These are phyloP conservation scores for Ephydatia muelleri DNA, from an alignment of 37 sponge, comb jelly and placozoan genomes.

Conservation along the genomic window DNA sequence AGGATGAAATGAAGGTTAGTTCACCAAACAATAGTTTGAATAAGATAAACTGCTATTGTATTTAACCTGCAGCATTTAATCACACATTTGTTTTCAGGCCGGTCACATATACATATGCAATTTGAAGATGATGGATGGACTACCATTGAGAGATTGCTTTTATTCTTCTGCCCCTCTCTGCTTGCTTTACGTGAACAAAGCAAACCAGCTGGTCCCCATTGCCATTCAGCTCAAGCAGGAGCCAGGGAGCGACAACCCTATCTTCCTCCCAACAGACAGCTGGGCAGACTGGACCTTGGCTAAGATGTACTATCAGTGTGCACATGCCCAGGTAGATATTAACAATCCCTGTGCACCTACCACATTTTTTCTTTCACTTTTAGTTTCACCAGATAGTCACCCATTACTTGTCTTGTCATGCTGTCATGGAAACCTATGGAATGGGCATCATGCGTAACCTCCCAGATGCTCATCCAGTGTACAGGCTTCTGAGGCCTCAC, in stretches of 20 bases:
- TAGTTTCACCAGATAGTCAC: constrained; percentile 62
- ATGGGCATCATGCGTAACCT: constrained; percentile 65
- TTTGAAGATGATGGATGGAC: constrained; percentile 44
- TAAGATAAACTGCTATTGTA: too few species aligned
- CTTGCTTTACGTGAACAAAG: constrained; percentile 54
- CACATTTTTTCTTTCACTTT: constrained; percentile 5
- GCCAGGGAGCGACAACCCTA: constrained; percentile 34
- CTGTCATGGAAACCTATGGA: constrained; percentile 68
- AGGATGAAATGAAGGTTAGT: constrained; percentile 63
- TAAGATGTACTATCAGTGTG: constrained; percentile 59
- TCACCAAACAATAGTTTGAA: background rate
- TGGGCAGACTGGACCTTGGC: constrained; percentile 67
- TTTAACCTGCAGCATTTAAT: too few species aligned
- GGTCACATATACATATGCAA: constrained; percentile 79
- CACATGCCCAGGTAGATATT: constrained; percentile 17
- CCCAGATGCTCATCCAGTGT: constrained; percentile 69
- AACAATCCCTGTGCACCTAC: background rate
- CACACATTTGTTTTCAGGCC: too few species aligned
- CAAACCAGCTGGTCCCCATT: constrained; percentile 50
- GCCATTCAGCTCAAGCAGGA: constrained; percentile 74
- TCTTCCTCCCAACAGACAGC: constrained; percentile 65
- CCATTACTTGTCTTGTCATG: constrained; percentile 65
- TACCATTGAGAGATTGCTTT: constrained; percentile 34
- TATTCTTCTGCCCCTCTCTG: constrained; percentile 57
- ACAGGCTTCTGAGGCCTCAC: constrained; percentile 63